Conservation (phyloP, 2,888 invertebrate species). For the Trimorus sp. region DNA sequence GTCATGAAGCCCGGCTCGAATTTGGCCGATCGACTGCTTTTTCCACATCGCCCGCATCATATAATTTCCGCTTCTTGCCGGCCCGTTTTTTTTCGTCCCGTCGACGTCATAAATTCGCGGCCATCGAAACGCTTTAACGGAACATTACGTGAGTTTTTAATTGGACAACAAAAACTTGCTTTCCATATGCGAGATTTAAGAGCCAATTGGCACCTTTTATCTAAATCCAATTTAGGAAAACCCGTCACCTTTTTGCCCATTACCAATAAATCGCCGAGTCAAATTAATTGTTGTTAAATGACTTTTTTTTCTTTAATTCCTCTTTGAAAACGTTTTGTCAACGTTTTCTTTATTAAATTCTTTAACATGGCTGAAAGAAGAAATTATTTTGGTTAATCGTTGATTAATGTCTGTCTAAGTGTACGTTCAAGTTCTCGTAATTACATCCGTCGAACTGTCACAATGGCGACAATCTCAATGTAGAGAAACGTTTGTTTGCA, state of each 20-base stretch:
- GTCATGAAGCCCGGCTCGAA: constrained; percentile 45
- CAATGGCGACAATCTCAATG: not conserved
- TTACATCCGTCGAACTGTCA: not conserved
- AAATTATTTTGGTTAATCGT: too few species aligned
- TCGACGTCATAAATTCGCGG: constrained; percentile 20
- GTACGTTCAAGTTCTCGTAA: too few species aligned
- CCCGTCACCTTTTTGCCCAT: not conserved
- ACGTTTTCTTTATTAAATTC: too few species aligned
- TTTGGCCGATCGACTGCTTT: constrained; percentile 64
- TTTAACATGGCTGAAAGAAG: too few species aligned
- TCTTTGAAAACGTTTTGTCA: too few species aligned
- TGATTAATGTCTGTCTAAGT: too few species aligned
- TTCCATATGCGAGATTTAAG: constrained; percentile 14
- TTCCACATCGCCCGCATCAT: constrained; percentile 38
- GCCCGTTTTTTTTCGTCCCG: constrained; percentile 9
- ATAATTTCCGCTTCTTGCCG: not conserved
- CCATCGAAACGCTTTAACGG: constrained; percentile 4
- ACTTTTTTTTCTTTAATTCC: too few species aligned
- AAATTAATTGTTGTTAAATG: too few species aligned
- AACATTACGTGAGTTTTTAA: constrained; percentile 25
- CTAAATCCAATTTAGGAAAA: constrained; percentile 22
- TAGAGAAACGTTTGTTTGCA: not conserved
- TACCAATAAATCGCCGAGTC: too few species aligned
- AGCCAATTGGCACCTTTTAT: constrained; percentile 19
- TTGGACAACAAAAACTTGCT: constrained; percentile 19